Evolutionary conservation across 2,113 vertebrate species (phyloP), one percentile per base, ranked within the genome.

Genomic region (Mionectes macconnelli): DNA sequence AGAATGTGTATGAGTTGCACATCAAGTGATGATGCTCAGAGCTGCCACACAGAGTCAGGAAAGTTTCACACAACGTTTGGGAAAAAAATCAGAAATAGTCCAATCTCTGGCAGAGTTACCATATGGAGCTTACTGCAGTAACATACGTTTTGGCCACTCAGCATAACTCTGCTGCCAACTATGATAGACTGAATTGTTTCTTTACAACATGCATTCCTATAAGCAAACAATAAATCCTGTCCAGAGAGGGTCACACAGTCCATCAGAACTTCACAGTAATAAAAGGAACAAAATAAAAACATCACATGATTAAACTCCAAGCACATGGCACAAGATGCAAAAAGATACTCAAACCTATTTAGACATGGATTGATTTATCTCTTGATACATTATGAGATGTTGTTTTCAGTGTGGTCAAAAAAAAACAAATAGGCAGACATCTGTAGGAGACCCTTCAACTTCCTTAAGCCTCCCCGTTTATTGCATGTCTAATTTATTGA

Each of bases 61-160:
- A 94, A 93, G 78, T 95, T 94, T 90, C 92, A 94, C 78, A 93
- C 84, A 86, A 84, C 0, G n/a, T 76, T 89, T 89, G 73, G 47
- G 85, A 21, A 75, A 75, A n/a, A 91, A 93, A 44, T 45, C 78
- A 66, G 87, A 94, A 60, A 21, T 35, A 75, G 76, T 75, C 93
- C 88, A 70, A 81, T 56, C 78, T 84, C 94, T 96, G 88, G 79
- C 85, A 96, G 90, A 93, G 93, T 53, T 83, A 88, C 94, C 96
- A 96, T 92, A 96, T 90, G 94, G 93, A 93, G 93, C 84, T 94
- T 95, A 88, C 79, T 83, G 92, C 83, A 91, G 60, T 35, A 92
- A 87, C 93, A 93, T 93, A 96, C 80, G 81, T 92, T 96, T 27
- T 96, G 92, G 95, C 90, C 92, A 95, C 68, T 90, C 80, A 30